Percentiles rank a stretch among this genome's conserved stretches.
These are phyloP conservation scores for Phylloscopus trochiloides DNA, from an alignment of 2,113 vertebrate species.

Conservation along the genomic window DNA sequence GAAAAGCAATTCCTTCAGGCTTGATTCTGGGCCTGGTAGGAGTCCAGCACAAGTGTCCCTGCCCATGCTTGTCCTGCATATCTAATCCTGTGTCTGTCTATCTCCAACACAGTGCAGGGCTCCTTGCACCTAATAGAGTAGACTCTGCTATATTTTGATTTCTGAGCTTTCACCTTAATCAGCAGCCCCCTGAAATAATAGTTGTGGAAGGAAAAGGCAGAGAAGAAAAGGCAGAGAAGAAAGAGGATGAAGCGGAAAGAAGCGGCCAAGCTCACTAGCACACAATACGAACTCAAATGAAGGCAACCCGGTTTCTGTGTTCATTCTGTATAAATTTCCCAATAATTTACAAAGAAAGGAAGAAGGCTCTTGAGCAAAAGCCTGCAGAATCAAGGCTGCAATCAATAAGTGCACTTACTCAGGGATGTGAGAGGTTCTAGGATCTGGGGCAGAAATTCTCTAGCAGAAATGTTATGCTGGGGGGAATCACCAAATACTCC, in stretches of 20 bases:
- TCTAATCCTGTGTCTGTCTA: not conserved
- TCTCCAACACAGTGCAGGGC: not conserved
- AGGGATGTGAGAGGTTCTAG: not conserved
- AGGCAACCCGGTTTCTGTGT: not conserved
- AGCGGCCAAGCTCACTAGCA: not conserved
- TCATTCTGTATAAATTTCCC: not conserved
- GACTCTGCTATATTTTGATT: not conserved
- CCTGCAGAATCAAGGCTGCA: not conserved
- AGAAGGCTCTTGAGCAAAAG: not conserved
- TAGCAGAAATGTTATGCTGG: not conserved
- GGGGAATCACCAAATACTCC: conserved; percentile 17
- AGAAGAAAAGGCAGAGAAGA: not conserved
- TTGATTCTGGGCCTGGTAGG: not conserved
- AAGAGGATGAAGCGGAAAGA: not conserved
- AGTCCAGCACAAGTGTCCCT: not conserved
- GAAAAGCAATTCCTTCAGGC: not conserved
- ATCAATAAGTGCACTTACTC: not conserved
- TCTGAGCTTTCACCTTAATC: not conserved
- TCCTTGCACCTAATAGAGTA: not conserved
- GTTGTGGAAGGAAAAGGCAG: not conserved
- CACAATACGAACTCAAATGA: not conserved
- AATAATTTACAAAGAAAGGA: not conserved
- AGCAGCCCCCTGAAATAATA: not conserved
- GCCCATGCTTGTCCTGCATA: not conserved
- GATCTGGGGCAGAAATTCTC: not conserved